Percentiles rank a stretch among this genome's conserved stretches.
These are phyloP conservation scores for Podocnemis expansa DNA, from an alignment of 2,113 vertebrate species.

Conservation along the genomic window DNA sequence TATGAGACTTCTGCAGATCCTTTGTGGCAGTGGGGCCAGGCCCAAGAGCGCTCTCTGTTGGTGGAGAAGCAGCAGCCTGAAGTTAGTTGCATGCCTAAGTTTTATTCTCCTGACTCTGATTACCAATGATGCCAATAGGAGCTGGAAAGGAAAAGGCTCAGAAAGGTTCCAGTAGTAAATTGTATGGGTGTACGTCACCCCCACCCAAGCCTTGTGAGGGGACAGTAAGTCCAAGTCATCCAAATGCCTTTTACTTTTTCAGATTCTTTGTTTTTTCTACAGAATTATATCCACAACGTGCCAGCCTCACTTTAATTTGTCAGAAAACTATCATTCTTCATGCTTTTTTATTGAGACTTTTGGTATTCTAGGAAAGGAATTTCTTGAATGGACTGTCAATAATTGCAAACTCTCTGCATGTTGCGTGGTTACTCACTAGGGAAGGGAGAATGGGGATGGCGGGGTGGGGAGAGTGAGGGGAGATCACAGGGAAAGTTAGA, in stretches of 20 bases:
- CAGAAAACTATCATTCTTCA: neutral
- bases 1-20: neutral
- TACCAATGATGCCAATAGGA: too few species aligned
- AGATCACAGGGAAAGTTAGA: neutral
- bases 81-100: neutral
- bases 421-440: neutral
- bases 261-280: neutral
- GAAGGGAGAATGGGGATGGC: neutral
- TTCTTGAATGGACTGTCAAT: too few species aligned
- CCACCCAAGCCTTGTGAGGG: too few species aligned
- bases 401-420: neutral
- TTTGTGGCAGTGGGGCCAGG: too few species aligned
- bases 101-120: too few species aligned
- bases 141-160: neutral
- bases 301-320: neutral
- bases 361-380: too few species aligned
- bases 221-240: too few species aligned
- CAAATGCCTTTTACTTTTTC: too few species aligned
- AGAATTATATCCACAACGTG: fast-evolving
- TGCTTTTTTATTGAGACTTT: neutral
- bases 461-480: too few species aligned
- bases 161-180: neutral
- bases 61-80: neutral
- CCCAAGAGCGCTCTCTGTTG: too few species aligned
- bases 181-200: neutral